Base-by-base conservation (phyloP, 2,888 invertebrate species). In the Nowickia ferox region DNA sequence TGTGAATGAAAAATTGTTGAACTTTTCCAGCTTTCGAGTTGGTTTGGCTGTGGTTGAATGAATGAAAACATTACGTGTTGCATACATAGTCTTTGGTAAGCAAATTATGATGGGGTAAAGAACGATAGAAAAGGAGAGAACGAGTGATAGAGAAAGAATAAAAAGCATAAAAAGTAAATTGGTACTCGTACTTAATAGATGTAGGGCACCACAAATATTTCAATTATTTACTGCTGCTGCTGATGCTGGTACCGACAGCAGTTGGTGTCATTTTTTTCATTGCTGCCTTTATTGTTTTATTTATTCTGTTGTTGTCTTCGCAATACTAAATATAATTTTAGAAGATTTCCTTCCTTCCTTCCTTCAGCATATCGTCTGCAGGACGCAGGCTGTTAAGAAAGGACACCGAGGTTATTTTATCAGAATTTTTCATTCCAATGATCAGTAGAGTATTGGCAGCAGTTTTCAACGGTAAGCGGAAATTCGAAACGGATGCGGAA, bases 381-480 rank as follows among this genome's bases (percentile, higher is more conserved):
- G 55, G 57, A 11, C 55, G 59, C 19, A 65, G 51, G 72, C 79
- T 76, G 72, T 61, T 48, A 72, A 51, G 72, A 51, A 72, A 69
- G 82, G 76, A 83, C 75, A 90, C 89, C 91, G 91, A 92, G 92
- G 90, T 92, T 91, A 92, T 90, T 88, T 92, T 78, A 74, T 89
- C 85, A 89, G 78, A 87, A 87, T 87, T 89, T 84, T 87, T 87
- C 86, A 88, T 88, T 81, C 55, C 86, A 88, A 89, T 87, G 92
- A 93, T 92, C 93, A 92, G 92, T 92, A 90, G 87, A 89, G 89
- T 89, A 90, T 89, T 87, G 88, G 87, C 87, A 87, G 87, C 89
- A 90, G 88, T 83, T 88, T 85, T 88, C 87, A 90, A 88, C 91
- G 90, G 91, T 91, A 88, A 88, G 88, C 71, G 78, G 75, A 74